These are phyloP conservation scores for Tenthredo livida DNA, from an alignment of 2,888 invertebrate genomes.

Conservation along the genomic window DNA sequence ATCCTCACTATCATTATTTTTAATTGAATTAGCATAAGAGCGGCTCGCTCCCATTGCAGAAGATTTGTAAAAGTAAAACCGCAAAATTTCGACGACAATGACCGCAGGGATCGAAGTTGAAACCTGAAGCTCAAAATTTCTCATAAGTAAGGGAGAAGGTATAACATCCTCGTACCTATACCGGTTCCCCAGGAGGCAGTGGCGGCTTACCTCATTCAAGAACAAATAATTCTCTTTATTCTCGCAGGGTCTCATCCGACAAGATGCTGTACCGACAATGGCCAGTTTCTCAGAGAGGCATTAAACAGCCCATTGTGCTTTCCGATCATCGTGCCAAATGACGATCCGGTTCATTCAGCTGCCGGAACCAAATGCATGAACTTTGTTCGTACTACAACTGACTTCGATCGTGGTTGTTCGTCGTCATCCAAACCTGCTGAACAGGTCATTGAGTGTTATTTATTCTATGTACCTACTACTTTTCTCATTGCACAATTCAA, in stretches of 20 bases:
- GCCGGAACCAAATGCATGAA: constrained; percentile 85
- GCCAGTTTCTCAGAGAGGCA: constrained; percentile 79
- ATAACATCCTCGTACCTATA: neutral
- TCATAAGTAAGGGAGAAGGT: neutral
- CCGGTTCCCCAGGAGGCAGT: neutral
- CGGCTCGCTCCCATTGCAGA: neutral
- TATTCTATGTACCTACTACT: neutral
- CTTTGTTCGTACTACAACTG: constrained; percentile 86
- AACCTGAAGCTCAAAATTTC: neutral
- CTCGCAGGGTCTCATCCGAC: constrained; percentile 81
- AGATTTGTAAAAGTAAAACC: neutral
- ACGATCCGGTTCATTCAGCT: constrained; percentile 78
- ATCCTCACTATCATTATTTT: neutral
- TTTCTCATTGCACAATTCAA: neutral
- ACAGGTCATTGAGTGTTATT: constrained; percentile 81
- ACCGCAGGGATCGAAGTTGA: neutral
- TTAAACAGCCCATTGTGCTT: constrained; percentile 68
- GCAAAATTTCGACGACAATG: neutral
- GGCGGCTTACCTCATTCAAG: neutral
- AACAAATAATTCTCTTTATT: neutral
- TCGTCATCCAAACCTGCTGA: constrained; percentile 82
- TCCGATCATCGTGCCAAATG: constrained; percentile 76
- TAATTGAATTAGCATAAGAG: neutral
- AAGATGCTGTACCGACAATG: constrained; percentile 83
- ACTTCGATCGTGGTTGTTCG: constrained; percentile 83